Percentiles rank a stretch among this genome's conserved stretches.
phyloP scores from a whole-genome alignment of 2,888 invertebrate species.

The Halocaridina rubra region DNA sequence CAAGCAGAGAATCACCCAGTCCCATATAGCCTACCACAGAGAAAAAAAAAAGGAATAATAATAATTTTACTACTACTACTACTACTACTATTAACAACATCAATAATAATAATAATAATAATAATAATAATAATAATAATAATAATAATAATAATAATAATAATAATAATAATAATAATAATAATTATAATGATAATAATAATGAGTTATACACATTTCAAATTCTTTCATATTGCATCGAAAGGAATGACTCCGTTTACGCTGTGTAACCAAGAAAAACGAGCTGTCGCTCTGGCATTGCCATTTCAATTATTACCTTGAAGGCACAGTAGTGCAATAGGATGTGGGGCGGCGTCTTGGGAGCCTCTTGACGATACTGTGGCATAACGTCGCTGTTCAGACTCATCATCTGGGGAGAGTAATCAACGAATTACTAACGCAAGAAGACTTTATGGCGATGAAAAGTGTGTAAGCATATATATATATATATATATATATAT shows the following conservation, averaged over 20 bases:
- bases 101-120: too few relatives aligned
- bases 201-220: too few relatives aligned
- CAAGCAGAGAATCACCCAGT: slow-evolving; percentile 98
- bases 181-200: too few relatives aligned
- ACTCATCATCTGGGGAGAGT: slow-evolving; percentile 85
- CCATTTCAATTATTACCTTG: slow-evolving; percentile 72
- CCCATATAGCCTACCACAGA: slow-evolving; percentile 71
- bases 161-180: too few relatives aligned
- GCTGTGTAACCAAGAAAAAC: too few relatives aligned
- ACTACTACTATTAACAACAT: too few relatives aligned
- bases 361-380: slow-evolving; percentile 98
- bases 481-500: too few relatives aligned
- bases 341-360: slow-evolving; percentile 99
- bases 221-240: too few relatives aligned
- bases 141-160: too few relatives aligned
- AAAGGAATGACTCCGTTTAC: too few relatives aligned
- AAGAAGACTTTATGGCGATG: neutral
- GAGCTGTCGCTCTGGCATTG: too few relatives aligned
- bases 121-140: too few relatives aligned
- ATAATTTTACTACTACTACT: slow-evolving; percentile 87
- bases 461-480: neutral
- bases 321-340: slow-evolving; percentile 99
- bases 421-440: neutral
- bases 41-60: slow-evolving; percentile 74
- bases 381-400: slow-evolving; percentile 98